Evolutionary conservation across 2,113 vertebrate genomes (phyloP).

Genomic region (Nothocercus nigrocapillus): DNA sequence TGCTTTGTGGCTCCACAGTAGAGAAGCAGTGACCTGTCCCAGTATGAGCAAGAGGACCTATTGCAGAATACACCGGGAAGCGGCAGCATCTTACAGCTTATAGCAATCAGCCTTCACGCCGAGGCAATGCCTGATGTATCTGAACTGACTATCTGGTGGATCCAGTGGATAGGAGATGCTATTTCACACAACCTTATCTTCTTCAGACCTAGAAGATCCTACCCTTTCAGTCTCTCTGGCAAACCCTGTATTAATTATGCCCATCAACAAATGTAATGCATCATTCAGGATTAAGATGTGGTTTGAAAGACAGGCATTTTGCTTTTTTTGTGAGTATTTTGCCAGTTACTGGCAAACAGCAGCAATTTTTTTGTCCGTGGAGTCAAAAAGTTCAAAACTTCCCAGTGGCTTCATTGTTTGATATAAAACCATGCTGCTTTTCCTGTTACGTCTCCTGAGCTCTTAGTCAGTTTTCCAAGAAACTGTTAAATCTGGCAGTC

Average conservation of each 20-base stretch:
- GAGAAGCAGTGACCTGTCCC: neutral
- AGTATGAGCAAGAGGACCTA: neutral
- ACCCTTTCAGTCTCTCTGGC: neutral
- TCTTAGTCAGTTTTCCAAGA: neutral
- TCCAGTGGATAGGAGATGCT: neutral
- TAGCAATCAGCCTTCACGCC: neutral
- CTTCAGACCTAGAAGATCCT: neutral
- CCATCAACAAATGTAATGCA: neutral
- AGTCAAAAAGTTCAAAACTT: neutral
- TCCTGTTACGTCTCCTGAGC: neutral
- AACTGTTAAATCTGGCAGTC: neutral
- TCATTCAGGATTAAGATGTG: neutral
- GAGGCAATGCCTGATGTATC: rapidly evolving
- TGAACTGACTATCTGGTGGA: rapidly evolving
- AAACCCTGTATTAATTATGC: neutral
- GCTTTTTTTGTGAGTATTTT: neutral
- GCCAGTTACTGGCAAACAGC: neutral
- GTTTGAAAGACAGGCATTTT: neutral
- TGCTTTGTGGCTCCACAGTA: neutral
- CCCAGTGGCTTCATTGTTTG: neutral
- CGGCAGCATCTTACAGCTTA: neutral
- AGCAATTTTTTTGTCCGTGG: neutral
- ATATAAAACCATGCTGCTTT: neutral
- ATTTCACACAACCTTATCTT: neutral
- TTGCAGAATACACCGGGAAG: neutral